These are phyloP conservation scores for Phataginus tricuspis DNA, from an alignment of 2,797 vertebrate species.

Conservation along the genomic window DNA sequence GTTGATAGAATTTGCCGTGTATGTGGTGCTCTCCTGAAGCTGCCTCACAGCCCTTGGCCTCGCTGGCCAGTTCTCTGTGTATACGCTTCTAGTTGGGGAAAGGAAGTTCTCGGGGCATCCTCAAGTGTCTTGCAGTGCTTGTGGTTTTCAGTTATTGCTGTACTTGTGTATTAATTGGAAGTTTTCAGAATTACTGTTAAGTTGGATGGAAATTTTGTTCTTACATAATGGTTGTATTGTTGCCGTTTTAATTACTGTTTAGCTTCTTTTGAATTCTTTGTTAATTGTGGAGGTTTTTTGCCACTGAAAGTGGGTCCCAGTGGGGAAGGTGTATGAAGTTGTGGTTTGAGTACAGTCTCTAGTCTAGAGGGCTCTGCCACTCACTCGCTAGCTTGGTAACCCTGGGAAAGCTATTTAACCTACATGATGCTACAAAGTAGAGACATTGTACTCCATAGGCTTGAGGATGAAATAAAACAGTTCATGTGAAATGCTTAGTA, in stretches of 20 bases:
- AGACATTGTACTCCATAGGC: background rate
- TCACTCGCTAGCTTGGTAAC: background rate
- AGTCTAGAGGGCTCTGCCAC: background rate
- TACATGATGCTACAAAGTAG: background rate
- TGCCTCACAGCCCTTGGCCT: background rate
- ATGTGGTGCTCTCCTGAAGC: background rate
- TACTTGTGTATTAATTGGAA: conserved; percentile 56
- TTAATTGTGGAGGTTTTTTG: conserved; percentile 23
- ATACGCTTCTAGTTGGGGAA: background rate
- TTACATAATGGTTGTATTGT: conserved; percentile 56
- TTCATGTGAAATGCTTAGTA: background rate
- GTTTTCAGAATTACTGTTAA: conserved; percentile 60
- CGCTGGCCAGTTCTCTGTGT: background rate
- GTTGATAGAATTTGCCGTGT: background rate
- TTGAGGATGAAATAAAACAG: background rate
- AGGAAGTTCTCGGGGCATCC: background rate
- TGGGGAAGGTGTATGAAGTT: background rate
- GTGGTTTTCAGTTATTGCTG: conserved; percentile 49
- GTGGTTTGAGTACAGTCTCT: background rate
- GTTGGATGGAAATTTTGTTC: conserved; percentile 58
- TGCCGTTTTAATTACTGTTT: conserved; percentile 58
- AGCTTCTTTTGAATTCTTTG: conserved; percentile 52
- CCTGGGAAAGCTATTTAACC: background rate
- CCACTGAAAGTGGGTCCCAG: background rate
- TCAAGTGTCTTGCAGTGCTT: conserved; percentile 38